These are phyloP conservation scores for Atherix ibis DNA, from an alignment of 2,888 invertebrate genomes.

Conservation along the genomic window DNA sequence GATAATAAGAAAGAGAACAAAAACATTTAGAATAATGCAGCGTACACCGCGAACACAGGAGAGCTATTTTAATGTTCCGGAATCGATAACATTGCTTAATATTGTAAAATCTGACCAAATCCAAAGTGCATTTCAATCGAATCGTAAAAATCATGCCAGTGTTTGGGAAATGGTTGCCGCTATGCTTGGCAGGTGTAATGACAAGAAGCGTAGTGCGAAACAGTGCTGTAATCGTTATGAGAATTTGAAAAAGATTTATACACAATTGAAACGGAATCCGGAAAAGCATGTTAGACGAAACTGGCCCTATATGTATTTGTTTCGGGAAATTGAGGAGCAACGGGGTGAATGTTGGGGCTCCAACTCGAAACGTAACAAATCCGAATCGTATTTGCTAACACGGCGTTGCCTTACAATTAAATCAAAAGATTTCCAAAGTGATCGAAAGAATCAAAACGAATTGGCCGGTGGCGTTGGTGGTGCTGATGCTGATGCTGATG, in stretches of 20 bases:
- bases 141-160: conserved; percentile 31
- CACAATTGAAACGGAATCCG: conserved; percentile 30
- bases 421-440: no score
- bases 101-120: conserved; percentile 31
- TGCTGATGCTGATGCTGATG: no score
- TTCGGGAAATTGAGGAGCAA: conserved; percentile 30
- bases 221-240: conserved; percentile 32
- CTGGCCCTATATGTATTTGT: conserved; percentile 17
- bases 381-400: conserved; percentile 23
- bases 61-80: conserved; percentile 31
- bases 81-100: conserved; percentile 29
- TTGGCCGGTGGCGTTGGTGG: no score
- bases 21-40: conserved; percentile 14
- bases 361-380: conserved; percentile 21
- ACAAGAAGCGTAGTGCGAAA: conserved; percentile 28
- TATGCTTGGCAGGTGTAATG: conserved; percentile 28
- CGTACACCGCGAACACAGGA: conserved; percentile 30
- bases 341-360: conserved; percentile 30
- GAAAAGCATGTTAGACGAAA: conserved; percentile 31
- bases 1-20: no score
- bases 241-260: conserved; percentile 31
- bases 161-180: conserved; percentile 33
- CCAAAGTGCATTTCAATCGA: conserved; percentile 31
- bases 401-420: no score
- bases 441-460: no score